phyloP scores from a whole-genome alignment of 2,888 invertebrate genomes.

The Colletes collaris region DNA sequence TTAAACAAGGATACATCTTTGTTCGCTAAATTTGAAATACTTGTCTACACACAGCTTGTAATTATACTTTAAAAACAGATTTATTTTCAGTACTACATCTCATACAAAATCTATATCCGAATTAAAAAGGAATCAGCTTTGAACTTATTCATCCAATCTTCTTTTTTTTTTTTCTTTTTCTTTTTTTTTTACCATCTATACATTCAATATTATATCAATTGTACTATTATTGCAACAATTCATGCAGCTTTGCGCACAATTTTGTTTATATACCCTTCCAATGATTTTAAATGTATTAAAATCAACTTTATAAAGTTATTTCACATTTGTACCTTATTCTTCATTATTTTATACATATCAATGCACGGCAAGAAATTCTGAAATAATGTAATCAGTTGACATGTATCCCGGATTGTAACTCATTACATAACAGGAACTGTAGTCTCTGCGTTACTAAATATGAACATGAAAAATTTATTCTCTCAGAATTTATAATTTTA shows the following conservation, averaged over 20 bases:
- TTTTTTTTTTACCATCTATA: conserved; percentile 51
- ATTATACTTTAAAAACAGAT: conserved; percentile 76
- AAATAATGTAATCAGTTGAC: conserved; percentile 40
- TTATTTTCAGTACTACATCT: conserved; percentile 76
- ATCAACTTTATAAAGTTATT: conserved; percentile 60
- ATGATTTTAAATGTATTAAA: conserved; percentile 57
- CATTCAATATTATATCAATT: conserved; percentile 64
- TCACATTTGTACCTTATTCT: conserved; percentile 70
- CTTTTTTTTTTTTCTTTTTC: conserved; percentile 40
- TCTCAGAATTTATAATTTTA: conserved; percentile 19
- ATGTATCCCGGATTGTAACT: conserved; percentile 21
- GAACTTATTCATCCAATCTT: conserved; percentile 60
- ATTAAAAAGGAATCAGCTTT: conserved; percentile 70
- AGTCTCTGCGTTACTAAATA: conserved; percentile 28
- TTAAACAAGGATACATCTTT: neutral
- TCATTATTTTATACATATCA: conserved; percentile 47
- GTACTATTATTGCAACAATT: conserved; percentile 73
- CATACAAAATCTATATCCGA: conserved; percentile 79
- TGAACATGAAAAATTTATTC: conserved; percentile 45
- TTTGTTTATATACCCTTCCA: conserved; percentile 58
- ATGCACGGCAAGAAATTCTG: conserved; percentile 62
- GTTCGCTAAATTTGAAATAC: neutral
- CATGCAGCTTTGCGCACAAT: conserved; percentile 67
- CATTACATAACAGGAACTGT: conserved; percentile 50
- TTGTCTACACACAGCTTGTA: conserved; percentile 21